phyloP scores from a whole-genome alignment of 2,797 vertebrate genomes.

The Oreonectes daqikongensis region DNA sequence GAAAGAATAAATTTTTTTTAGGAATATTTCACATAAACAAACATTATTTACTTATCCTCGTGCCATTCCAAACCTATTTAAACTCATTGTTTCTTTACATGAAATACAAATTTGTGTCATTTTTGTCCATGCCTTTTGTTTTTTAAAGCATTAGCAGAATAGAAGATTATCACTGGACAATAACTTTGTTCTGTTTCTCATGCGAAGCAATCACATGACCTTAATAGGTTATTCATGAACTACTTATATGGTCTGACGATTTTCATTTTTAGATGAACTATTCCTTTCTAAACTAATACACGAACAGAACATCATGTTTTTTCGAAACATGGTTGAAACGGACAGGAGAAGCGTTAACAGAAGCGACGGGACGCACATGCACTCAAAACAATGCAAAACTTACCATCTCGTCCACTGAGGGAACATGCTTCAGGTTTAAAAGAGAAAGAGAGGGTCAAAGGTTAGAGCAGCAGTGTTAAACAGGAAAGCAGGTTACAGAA shows the following conservation, averaged over 20 bases:
- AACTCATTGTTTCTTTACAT: no score
- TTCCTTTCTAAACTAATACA: background rate
- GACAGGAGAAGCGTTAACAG: conserved; percentile 18
- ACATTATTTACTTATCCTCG: no score
- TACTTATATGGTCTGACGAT: background rate
- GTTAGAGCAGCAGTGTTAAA: conserved; percentile 74
- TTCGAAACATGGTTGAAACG: background rate
- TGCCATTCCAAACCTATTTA: no score
- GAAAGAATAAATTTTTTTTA: no score
- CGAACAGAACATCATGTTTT: background rate
- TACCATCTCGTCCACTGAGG: conserved; percentile 91
- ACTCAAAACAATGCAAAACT: conserved; percentile 73
- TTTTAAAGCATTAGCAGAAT: no score
- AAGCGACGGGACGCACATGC: conserved; percentile 44
- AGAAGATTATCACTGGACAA: no score
- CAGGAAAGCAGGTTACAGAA: conserved; percentile 38
- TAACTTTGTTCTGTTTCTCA: no score
- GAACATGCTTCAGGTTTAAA: conserved; percentile 86
- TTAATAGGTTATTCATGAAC: background rate
- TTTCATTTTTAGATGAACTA: background rate
- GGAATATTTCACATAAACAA: no score
- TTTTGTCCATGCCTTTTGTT: no score
- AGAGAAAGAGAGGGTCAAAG: conserved; percentile 73
- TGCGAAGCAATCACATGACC: background rate
- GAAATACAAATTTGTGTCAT: no score